phyloP scores from a whole-genome alignment of 2,888 invertebrate species.

The Melitaea athalia region DNA sequence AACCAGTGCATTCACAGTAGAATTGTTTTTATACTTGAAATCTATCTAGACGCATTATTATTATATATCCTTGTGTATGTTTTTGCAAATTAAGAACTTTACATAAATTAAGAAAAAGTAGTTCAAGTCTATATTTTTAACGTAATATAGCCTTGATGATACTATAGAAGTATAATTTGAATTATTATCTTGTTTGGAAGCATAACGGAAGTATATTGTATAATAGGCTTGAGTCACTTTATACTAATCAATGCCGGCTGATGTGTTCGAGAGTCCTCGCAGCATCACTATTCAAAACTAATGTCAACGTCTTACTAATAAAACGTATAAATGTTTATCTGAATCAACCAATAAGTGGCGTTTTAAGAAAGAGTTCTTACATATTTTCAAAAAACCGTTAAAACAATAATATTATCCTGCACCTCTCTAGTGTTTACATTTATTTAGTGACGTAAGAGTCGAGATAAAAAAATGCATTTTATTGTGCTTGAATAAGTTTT shows the following conservation, averaged over 20 bases:
- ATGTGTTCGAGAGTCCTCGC: neutral
- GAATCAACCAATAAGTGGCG: neutral
- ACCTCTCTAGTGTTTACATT: neutral
- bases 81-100: neutral
- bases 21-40: neutral
- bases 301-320: slow-evolving; percentile 4
- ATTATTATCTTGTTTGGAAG: slow-evolving; percentile 19
- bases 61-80: neutral
- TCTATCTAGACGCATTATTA: too few relatives aligned
- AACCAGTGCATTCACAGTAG: neutral
- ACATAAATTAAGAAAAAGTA: neutral
- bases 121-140: neutral
- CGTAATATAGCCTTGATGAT: slow-evolving; percentile 16
- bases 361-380: neutral
- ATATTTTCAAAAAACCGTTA: neutral
- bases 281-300: slow-evolving; percentile 1
- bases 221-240: slow-evolving; percentile 18
- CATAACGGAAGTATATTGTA: slow-evolving; percentile 3
- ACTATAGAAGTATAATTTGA: slow-evolving; percentile 13
- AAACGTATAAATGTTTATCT: neutral
- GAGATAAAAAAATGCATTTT: neutral
- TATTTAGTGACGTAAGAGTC: neutral
- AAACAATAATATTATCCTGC: neutral
- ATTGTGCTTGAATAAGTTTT: neutral
- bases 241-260: slow-evolving; percentile 16